A percentile compares a stretch with the other conserved stretches of the same genome.
These are phyloP conservation scores for Allygus modestus DNA, from an alignment of 2,888 invertebrate species.

Conservation along the genomic window DNA sequence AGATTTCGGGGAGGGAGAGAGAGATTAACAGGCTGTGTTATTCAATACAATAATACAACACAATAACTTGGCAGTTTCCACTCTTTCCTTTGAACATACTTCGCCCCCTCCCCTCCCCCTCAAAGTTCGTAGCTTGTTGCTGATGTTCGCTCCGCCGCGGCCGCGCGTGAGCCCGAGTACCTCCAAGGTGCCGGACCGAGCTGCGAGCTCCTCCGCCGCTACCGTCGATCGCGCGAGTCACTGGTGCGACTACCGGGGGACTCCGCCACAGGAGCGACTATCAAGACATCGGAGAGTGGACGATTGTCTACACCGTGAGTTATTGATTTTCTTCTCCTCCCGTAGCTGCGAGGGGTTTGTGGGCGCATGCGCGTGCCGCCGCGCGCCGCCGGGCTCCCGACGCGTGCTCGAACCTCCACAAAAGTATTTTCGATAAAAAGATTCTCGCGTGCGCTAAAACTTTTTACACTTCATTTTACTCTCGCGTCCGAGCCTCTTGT, in stretches of 20 bases:
- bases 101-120: slow-evolving; percentile 24
- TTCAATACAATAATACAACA: slow-evolving; percentile 60
- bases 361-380: slow-evolving; percentile 23
- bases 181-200: slow-evolving; percentile 15
- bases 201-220: not conserved
- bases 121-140: slow-evolving; percentile 27
- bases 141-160: not conserved
- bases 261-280: not conserved
- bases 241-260: not conserved
- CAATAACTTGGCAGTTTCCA: slow-evolving; percentile 57
- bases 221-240: not conserved
- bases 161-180: not conserved
- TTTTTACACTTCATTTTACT: slow-evolving; percentile 66
- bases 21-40: slow-evolving; percentile 57
- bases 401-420: slow-evolving; percentile 61
- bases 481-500: slow-evolving; percentile 38
- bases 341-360: slow-evolving; percentile 44
- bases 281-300: slow-evolving; percentile 22
- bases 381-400: slow-evolving; percentile 3
- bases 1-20: not conserved
- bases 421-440: slow-evolving; percentile 66
- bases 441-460: slow-evolving; percentile 66
- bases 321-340: slow-evolving; percentile 60
- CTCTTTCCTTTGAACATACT: slow-evolving; percentile 48
- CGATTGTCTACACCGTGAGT: slow-evolving; percentile 47